Evolutionary conservation across 2,888 invertebrate genomes (phyloP).

Genomic region (Hirtodrosophila duncani): DNA sequence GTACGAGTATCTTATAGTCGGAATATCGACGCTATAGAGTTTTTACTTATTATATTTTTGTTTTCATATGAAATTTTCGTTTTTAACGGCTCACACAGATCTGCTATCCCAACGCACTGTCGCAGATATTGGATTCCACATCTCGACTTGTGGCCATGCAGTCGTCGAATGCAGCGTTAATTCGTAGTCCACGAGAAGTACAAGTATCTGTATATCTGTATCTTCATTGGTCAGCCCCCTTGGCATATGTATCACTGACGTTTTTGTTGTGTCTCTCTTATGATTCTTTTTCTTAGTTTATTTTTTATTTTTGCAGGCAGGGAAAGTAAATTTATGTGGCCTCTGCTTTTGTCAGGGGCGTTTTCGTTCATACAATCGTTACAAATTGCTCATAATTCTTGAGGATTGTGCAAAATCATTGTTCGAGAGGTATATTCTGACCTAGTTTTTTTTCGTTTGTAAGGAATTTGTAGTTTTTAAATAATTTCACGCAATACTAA

Average conservation of each 20-base stretch:
- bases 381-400: slow-evolving; percentile 28
- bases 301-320: slow-evolving; percentile 1
- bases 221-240: not conserved
- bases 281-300: not conserved
- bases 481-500: no score
- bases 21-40: no score
- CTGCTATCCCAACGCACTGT: no score
- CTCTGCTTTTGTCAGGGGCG: slow-evolving; percentile 12
- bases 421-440: slow-evolving; percentile 2
- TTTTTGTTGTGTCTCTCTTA: slow-evolving; percentile 5
- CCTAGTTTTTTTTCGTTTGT: slow-evolving; percentile 1
- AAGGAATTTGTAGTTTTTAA: no score
- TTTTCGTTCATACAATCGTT: no score
- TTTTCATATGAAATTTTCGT: no score
- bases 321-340: slow-evolving; percentile 42
- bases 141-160: slow-evolving; percentile 29
- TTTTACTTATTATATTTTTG: no score
- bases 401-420: slow-evolving; percentile 12
- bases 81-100: no score
- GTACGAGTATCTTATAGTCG: no score
- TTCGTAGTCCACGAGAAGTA: no score
- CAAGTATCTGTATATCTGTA: not conserved
- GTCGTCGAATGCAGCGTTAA: slow-evolving; percentile 31
- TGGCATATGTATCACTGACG: not conserved
- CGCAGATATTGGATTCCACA: no score